Evolutionary conservation across 2,797 vertebrate genomes (phyloP).

Genomic region (Lepus oiostolus): DNA sequence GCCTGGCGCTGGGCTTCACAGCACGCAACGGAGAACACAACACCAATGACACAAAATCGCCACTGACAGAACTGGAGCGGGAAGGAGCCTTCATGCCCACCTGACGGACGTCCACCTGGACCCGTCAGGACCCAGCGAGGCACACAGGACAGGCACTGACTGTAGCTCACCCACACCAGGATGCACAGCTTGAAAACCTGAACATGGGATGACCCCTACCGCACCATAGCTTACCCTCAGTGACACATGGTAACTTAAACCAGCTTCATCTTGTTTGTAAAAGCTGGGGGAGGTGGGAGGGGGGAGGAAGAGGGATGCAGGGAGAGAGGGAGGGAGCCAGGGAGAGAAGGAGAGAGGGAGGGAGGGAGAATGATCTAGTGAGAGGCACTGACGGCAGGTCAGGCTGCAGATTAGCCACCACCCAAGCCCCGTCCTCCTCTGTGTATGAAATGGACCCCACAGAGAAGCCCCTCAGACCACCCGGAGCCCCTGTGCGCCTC

Average conservation of each 20-base stretch:
- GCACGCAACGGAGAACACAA: background rate
- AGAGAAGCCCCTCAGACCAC: background rate
- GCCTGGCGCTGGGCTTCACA: too few relatives aligned
- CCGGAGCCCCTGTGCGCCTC: fast-evolving
- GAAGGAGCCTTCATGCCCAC: too few relatives aligned
- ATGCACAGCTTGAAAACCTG: background rate
- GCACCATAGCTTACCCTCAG: background rate
- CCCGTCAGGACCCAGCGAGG: background rate
- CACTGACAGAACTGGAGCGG: too few relatives aligned
- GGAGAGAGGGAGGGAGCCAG: too few relatives aligned
- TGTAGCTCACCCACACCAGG: background rate
- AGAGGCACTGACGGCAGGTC: background rate
- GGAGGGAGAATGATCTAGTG: too few relatives aligned
- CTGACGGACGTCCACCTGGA: background rate
- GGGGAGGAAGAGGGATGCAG: background rate
- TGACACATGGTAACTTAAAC: background rate
- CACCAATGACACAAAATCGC: background rate
- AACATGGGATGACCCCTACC: background rate
- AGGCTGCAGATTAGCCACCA: too few relatives aligned
- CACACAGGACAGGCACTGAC: background rate
- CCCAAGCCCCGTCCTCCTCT: fast-evolving
- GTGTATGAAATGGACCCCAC: fast-evolving
- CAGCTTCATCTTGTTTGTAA: background rate
- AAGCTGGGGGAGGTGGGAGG: fast-evolving
- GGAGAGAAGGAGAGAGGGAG: fast-evolving